Evolutionary conservation across 2,888 invertebrate genomes (phyloP), one percentile per base, ranked within the genome.

Genomic region (Rhagonycha fulva): DNA sequence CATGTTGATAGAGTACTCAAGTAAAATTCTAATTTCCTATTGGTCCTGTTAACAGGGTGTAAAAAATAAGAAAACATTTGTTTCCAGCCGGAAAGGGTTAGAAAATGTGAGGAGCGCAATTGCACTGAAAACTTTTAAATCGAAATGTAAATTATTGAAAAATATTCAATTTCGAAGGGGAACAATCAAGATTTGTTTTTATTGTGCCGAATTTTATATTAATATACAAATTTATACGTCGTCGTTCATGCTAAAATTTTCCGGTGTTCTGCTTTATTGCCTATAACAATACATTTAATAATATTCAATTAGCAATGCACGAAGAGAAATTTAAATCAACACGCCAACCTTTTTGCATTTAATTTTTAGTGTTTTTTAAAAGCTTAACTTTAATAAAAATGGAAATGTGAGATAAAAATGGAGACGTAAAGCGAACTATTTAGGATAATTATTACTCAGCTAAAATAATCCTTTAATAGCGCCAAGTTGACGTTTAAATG

Each of bases 251-350:
- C 23, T 24, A 24, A 14, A 66, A 66, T 66, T 66, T 66, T 66
- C 63, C 63, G 24, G 63, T 24, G 47, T 47, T 47, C 47, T 47
- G 63, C 24, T 19, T 66, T 26, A 66, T 66, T 23, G 28, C 32
- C 19, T 68, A 68, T 30, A 14, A 28, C 14, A 68, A 68, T 68
- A 32, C 14, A 68, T 68, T 67, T 72, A 47, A 61, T 70, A 69
- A 62, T 73, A 70, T 74, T 74, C 60, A 62, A 74, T 74, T 74
- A 74, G 69, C n/a, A 70, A 70, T 62, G 62, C 74, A 63, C 62
- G 74, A 60, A 62, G 68, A 61, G 14, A 66, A 60, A 62, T 60
- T 71, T 72, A 63, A 28, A 61, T 69, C 62, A 69, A 68, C 73
- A 73, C 73, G 73, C 73, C 19, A 68, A 73, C 73, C 28, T 61